Evolutionary conservation across 1,140 invertebrate genomes (phyloP), one percentile per base, ranked within the genome.

Genomic region (Lerema accius): DNA sequence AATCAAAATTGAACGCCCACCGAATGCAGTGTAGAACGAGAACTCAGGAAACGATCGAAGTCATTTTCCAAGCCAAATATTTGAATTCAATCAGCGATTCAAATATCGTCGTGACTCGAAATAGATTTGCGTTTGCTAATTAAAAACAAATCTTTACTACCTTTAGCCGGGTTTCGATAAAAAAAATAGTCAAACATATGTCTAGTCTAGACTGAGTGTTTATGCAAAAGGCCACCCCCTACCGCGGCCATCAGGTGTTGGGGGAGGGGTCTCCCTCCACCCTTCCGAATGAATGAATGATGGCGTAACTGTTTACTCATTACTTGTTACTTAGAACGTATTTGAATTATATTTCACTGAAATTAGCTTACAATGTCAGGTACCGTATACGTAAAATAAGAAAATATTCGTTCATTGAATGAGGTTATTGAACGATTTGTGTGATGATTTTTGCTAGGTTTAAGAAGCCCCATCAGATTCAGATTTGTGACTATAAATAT

Each of bases 281-380:
- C 28, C 46, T 32, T 23, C 32, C 46, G 42, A 60, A 65, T 70
- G 69, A 78, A 78, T 78, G 72, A 75, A 72, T 72, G 71, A 77
- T 73, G 39, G 49, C 14, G 58, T 63, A 69, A 67, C 66, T 64
- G 67, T 42, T 23, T 11, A 50, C 63, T 17, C 43, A 50, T 63
- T 69, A 62, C 67, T 72, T 64, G n/a, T n/a, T n/a, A n/a, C 53
- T 46, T 63, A 61, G 63, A 61, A 58, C 23, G 32, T 40, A 59
- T 37, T 42, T 51, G 35, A 55, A 55, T 48, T 49, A 48, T 13
- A 61, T 61, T 61, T 28, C 11, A 43, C 15, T 28, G 17, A 35
- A 35, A 50, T 43, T 51, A 28, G 5, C 19, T 23, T 49, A 26
- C 11, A 26, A n/a, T n/a, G n/a, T n/a, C n/a, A n/a, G n/a, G n/a